phyloP scores from a whole-genome alignment of 1,140 invertebrate species.

The Cyphomyrmex costatus region DNA sequence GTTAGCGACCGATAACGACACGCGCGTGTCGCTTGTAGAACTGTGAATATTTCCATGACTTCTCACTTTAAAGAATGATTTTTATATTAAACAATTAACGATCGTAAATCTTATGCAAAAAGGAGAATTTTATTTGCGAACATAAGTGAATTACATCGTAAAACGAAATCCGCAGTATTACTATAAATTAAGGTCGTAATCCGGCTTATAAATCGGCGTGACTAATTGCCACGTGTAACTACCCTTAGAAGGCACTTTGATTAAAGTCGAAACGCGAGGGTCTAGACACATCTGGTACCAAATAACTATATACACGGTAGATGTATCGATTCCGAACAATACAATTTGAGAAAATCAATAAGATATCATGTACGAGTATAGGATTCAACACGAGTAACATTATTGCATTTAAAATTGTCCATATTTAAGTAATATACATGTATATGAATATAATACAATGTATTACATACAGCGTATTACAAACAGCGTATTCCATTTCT shows the following conservation, averaged over 20 bases:
- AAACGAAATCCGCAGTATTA: slow-evolving; percentile 36
- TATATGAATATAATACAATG: too few relatives aligned
- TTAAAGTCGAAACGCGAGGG: slow-evolving; percentile 75
- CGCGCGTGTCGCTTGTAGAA: slow-evolving; percentile 63
- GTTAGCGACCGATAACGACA: slow-evolving; percentile 79
- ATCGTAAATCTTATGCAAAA: neutral
- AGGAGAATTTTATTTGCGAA: neutral
- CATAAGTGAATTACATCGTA: neutral
- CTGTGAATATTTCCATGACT: slow-evolving; percentile 28
- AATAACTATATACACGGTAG: slow-evolving; percentile 40
- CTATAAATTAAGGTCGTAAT: slow-evolving; percentile 78
- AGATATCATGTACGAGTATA: neutral
- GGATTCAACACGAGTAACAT: neutral
- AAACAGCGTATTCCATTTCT: too few relatives aligned
- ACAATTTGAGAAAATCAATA: slow-evolving; percentile 5
- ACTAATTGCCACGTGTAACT: slow-evolving; percentile 77
- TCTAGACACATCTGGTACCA: slow-evolving; percentile 75
- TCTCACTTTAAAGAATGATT: neutral
- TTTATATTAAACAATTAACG: slow-evolving; percentile 12
- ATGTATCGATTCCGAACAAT: slow-evolving; percentile 3
- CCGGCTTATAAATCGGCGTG: slow-evolving; percentile 76
- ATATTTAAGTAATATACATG: too few relatives aligned
- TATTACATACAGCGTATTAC: neutral
- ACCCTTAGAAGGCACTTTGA: slow-evolving; percentile 74
- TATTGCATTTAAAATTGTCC: neutral